phyloP scores from a whole-genome alignment of 2,797 vertebrate genomes.

The Neosalanx taihuensis region DNA sequence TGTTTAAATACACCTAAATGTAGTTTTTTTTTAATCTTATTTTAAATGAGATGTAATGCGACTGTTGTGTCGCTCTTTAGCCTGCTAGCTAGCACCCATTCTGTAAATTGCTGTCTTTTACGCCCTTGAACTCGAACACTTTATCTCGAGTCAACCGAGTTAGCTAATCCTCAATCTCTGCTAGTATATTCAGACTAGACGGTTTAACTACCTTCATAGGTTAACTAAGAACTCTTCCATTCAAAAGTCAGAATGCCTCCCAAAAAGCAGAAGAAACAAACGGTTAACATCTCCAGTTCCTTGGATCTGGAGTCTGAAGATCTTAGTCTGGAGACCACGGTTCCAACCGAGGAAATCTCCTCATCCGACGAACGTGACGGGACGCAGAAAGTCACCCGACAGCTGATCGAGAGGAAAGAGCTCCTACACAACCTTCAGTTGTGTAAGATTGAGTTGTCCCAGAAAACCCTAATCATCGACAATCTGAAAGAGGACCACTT shows the following conservation, averaged over 20 bases:
- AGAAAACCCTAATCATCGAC: slow-evolving; percentile 91
- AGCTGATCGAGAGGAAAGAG: slow-evolving; percentile 91
- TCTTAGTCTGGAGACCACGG: slow-evolving; percentile 93
- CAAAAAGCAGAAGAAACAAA: slow-evolving; percentile 70
- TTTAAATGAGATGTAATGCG: neutral
- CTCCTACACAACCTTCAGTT: slow-evolving; percentile 88
- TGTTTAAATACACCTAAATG: neutral
- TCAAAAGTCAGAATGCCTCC: slow-evolving; percentile 73
- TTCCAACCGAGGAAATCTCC: slow-evolving; percentile 93
- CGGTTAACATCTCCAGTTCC: slow-evolving; percentile 87
- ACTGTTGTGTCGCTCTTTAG: neutral
- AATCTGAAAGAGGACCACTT: slow-evolving; percentile 93
- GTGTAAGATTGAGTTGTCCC: slow-evolving; percentile 91
- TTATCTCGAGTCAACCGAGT: neutral
- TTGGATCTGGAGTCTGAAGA: slow-evolving; percentile 95
- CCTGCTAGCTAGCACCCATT: neutral
- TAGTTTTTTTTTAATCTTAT: too few relatives aligned
- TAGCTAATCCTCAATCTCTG: slow-evolving; percentile 16
- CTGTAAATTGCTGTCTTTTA: neutral
- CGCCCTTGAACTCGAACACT: too few relatives aligned
- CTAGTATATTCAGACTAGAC: neutral
- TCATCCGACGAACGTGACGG: slow-evolving; percentile 80
- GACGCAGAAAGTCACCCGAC: slow-evolving; percentile 82
- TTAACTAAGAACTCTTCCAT: too few relatives aligned
- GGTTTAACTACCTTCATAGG: neutral